Conservation (phyloP, 2,113 vertebrate species). For the Myiagra hebetior region DNA sequence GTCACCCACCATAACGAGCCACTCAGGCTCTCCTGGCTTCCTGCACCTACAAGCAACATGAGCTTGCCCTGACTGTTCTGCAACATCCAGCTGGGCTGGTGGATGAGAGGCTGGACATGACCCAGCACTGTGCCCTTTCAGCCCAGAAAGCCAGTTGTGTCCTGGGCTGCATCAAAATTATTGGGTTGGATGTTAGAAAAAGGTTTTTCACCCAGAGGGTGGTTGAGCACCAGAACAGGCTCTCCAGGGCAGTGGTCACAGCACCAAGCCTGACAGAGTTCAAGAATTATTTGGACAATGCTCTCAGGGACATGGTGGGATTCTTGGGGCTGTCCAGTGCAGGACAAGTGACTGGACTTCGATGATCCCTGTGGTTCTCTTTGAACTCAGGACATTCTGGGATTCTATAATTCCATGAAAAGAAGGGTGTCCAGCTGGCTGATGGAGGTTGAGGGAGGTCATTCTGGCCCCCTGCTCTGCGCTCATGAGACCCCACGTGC, state of each 20-base stretch:
- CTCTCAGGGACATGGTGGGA: background rate
- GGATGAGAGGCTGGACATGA: background rate
- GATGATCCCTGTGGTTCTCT: background rate
- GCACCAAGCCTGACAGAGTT: background rate
- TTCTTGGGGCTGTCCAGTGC: background rate
- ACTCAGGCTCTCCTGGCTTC: background rate
- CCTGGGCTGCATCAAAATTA: background rate
- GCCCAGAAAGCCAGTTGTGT: background rate
- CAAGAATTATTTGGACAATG: background rate
- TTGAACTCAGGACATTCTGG: background rate
- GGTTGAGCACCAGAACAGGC: background rate
- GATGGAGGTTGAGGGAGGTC: background rate
- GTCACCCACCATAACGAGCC: background rate
- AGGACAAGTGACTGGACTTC: background rate
- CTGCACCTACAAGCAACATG: background rate
- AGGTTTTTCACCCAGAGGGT: background rate
- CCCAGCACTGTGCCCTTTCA: background rate
- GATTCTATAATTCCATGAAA: background rate
- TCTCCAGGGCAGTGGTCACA: background rate
- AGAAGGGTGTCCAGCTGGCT: background rate
- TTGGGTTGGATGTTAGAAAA: background rate
- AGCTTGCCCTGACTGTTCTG: background rate
- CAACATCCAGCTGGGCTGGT: background rate
- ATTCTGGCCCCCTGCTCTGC: background rate
- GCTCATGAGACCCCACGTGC: background rate